phyloP scores from a whole-genome alignment of 92 coral and sea anemone genomes.

The Porites evermanni region DNA sequence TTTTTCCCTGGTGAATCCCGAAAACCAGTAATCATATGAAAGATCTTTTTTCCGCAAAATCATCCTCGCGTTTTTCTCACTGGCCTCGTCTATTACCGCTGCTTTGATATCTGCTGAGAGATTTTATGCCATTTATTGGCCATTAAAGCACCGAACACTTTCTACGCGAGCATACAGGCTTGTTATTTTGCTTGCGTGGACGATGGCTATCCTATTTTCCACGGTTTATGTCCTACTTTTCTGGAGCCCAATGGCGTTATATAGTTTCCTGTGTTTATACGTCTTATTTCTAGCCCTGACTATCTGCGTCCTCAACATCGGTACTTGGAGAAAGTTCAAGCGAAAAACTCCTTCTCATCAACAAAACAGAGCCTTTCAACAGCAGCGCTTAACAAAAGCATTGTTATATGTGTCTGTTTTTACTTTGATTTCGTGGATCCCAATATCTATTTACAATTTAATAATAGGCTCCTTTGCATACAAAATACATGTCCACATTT shows the following conservation, averaged over 20 bases:
- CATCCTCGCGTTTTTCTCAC: not conserved
- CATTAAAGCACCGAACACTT: conserved; percentile 1
- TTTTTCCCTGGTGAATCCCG: not conserved
- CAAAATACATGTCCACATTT: not conserved
- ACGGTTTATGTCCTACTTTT: not conserved
- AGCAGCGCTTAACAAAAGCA: conserved; percentile 2
- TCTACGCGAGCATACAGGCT: not conserved
- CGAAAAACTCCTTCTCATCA: not conserved
- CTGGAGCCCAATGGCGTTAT: too few species aligned
- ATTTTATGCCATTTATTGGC: not conserved
- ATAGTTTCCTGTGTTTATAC: not conserved
- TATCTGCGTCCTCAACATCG: not conserved
- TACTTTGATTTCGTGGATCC: not conserved
- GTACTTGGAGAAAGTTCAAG: conserved; percentile 7
- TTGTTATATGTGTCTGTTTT: not conserved
- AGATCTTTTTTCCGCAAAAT: not conserved
- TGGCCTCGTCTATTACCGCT: not conserved
- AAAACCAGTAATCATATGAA: too few species aligned
- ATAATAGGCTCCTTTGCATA: too few species aligned
- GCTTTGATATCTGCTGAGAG: not conserved
- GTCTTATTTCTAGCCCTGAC: not conserved
- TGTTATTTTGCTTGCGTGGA: not conserved
- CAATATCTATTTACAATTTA: not conserved
- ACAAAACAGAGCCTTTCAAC: not conserved
- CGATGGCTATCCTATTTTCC: not conserved